phyloP scores from a whole-genome alignment of 2,797 vertebrate species.

The Triplophysa bombifrons region DNA sequence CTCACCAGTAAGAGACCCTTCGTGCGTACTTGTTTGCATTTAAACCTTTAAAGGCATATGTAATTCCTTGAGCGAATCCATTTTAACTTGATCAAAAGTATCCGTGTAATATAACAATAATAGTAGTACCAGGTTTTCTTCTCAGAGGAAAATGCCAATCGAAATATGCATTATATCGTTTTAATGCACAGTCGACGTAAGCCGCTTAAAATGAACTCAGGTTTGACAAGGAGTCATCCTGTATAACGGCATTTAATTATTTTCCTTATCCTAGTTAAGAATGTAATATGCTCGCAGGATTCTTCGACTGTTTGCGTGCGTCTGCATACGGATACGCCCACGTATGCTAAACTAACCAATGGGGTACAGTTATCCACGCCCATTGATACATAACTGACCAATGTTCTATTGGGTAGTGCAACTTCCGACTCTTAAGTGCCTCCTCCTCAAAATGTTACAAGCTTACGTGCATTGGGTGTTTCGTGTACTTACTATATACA shows the following conservation, averaged over 20 bases:
- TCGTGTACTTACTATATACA: neutral
- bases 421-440: conserved; percentile 34
- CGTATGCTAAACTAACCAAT: conserved; percentile 5
- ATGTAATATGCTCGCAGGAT: conserved; percentile 1
- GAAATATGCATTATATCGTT: conserved; percentile 10
- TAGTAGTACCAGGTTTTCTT: conserved; percentile 17
- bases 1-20: conserved; percentile 43
- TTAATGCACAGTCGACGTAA: neutral
- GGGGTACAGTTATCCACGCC: conserved; percentile 9
- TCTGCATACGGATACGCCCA: conserved; percentile 12
- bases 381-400: conserved; percentile 26
- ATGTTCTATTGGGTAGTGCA: conserved; percentile 8
- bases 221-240: neutral
- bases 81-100: conserved; percentile 35
- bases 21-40: conserved; percentile 12
- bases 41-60: neutral
- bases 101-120: conserved; percentile 17
- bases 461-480: neutral
- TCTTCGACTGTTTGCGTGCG: conserved; percentile 42
- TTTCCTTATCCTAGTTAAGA: conserved; percentile 31
- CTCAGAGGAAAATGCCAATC: conserved; percentile 11
- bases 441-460: conserved; percentile 13
- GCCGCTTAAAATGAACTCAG: neutral
- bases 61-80: conserved; percentile 33
- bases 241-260: conserved; percentile 21